These are phyloP conservation scores for Dryas iulia DNA, from an alignment of 1,140 invertebrate genomes.

Conservation along the genomic window DNA sequence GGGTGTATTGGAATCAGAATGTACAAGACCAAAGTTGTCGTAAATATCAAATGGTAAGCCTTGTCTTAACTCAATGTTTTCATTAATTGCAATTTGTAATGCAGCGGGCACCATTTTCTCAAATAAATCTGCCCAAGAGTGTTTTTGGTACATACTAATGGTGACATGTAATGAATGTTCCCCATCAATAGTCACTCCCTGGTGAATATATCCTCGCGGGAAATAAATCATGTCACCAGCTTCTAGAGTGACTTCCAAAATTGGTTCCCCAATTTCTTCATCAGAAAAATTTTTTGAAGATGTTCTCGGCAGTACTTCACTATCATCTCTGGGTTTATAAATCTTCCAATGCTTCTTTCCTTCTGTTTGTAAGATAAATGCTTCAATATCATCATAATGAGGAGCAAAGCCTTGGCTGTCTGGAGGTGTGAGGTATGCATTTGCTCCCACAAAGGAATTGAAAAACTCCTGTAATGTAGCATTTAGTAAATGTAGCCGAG, in stretches of 20 bases:
- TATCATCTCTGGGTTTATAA: constrained; percentile 86
- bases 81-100: constrained; percentile 85
- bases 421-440: constrained; percentile 97
- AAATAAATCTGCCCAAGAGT: constrained; percentile 93
- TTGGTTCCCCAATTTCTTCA: constrained; percentile 89
- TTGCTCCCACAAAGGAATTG: constrained; percentile 95
- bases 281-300: constrained; percentile 92
- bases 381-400: constrained; percentile 99
- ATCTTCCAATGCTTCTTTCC: constrained; percentile 97
- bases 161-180: constrained; percentile 96
- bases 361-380: constrained; percentile 97
- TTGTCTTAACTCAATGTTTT: constrained; percentile 87
- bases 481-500: constrained; percentile 82
- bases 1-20: constrained; percentile 77
- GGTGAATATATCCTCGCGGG: constrained; percentile 96
- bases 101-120: constrained; percentile 90
- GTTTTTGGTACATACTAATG: constrained; percentile 94
- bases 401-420: constrained; percentile 98
- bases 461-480: constrained; percentile 96
- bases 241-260: constrained; percentile 90
- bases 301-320: constrained; percentile 87
- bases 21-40: constrained; percentile 85
- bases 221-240: constrained; percentile 96
- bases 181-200: constrained; percentile 87
- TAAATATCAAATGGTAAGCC: constrained; percentile 92